Percentiles rank a stretch among this genome's conserved stretches.
phyloP scores from a whole-genome alignment of 2,113 vertebrate genomes.

The Leuciscus idus region DNA sequence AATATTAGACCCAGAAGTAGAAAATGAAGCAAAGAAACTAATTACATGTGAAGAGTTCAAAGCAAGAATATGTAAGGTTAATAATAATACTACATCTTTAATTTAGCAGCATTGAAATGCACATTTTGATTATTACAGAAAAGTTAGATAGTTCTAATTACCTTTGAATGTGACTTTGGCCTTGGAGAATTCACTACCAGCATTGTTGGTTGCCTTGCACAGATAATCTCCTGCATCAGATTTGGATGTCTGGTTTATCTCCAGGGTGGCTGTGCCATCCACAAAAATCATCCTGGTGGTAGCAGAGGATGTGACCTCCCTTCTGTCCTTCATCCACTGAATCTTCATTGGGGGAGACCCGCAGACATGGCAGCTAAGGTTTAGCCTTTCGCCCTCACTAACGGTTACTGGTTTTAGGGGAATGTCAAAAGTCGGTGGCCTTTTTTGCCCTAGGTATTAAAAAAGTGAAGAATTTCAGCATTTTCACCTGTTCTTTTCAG shows the following conservation, averaged over 20 bases:
- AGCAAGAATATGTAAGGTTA: background rate
- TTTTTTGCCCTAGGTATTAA: conserved; percentile 78
- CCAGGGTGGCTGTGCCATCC: conserved; percentile 81
- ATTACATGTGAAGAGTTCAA: background rate
- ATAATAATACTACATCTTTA: background rate
- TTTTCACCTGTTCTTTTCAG: background rate
- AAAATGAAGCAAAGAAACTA: background rate
- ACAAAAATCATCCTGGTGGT: conserved; percentile 85
- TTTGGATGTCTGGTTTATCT: conserved; percentile 78
- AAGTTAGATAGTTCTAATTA: conserved; percentile 64
- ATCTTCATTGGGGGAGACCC: conserved; percentile 86
- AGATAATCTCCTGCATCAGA: conserved; percentile 89
- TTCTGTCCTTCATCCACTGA: conserved; percentile 92
- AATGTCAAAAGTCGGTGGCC: conserved; percentile 85
- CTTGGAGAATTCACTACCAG: conserved; percentile 88
- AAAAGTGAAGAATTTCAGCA: background rate
- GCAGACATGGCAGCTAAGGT: conserved; percentile 83
- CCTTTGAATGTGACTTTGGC: conserved; percentile 90
- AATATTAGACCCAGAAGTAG: background rate
- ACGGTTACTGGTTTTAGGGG: conserved; percentile 79
- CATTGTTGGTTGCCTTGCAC: conserved; percentile 91
- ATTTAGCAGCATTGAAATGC: background rate
- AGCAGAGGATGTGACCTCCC: conserved; percentile 80
- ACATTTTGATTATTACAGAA: background rate
- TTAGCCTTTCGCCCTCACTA: conserved; percentile 82